Conservation (phyloP, 2,113 vertebrate genomes). For the Todiramphus saurophagus region DNA sequence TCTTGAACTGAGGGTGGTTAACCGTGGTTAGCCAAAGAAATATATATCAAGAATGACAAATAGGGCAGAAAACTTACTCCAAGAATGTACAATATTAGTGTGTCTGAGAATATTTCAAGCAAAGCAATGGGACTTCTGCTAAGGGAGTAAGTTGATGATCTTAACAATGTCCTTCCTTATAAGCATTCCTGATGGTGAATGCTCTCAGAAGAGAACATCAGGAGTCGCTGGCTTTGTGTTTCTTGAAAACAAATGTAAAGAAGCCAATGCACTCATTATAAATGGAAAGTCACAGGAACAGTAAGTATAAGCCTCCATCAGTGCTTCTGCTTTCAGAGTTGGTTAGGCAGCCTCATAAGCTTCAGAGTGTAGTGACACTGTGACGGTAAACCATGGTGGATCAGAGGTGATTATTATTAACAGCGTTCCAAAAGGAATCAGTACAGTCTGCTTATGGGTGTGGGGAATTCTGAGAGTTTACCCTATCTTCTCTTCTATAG, state of each 20-base stretch:
- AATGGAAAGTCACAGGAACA: background rate
- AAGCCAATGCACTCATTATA: background rate
- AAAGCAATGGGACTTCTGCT: background rate
- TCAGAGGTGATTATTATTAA: background rate
- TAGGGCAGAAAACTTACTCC: background rate
- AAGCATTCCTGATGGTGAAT: background rate
- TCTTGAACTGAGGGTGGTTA: conserved; percentile 24
- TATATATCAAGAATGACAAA: background rate
- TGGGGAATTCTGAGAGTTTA: background rate
- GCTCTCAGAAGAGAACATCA: background rate
- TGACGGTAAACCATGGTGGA: background rate
- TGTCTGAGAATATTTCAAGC: background rate
- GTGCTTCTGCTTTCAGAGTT: background rate
- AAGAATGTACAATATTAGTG: background rate
- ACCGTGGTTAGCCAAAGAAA: conserved; percentile 1
- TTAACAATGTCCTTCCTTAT: background rate
- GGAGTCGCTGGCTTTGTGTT: background rate
- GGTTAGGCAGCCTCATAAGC: background rate
- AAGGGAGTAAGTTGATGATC: background rate
- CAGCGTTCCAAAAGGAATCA: background rate
- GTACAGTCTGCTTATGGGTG: background rate
- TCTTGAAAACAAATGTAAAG: background rate
- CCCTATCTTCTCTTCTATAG: background rate
- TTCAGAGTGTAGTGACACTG: background rate
- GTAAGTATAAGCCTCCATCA: background rate